Evolutionary conservation across 2,888 invertebrate genomes (phyloP).

Genomic region (Melieria omissa): DNA sequence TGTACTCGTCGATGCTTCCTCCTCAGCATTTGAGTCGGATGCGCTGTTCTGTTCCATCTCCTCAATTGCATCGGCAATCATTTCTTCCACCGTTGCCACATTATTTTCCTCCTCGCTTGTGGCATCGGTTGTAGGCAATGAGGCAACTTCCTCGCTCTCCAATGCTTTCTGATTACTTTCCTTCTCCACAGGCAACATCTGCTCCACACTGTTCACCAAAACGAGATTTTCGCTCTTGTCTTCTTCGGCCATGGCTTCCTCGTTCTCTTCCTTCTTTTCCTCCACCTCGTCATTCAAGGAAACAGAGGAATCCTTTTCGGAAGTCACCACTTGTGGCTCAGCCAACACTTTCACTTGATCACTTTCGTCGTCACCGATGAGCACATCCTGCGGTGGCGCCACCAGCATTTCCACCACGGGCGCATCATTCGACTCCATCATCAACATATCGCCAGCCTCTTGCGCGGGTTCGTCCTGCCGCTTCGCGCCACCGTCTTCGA

Average conservation of each 20-base stretch:
- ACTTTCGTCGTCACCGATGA: constrained; percentile 5
- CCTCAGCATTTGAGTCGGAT: background rate
- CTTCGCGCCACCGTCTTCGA: constrained; percentile 47
- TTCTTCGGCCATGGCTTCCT: constrained; percentile 40
- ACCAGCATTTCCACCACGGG: constrained; percentile 51
- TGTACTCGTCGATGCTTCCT: constrained; percentile 14
- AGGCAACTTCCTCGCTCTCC: too few relatives aligned
- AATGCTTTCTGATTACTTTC: too few relatives aligned
- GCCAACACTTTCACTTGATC: constrained; percentile 10
- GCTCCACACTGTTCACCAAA: too few relatives aligned
- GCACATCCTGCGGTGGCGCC: background rate
- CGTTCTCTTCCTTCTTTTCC: constrained; percentile 37
- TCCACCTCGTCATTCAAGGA: constrained; percentile 47
- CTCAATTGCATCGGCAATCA: constrained; percentile 36
- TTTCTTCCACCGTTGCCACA: constrained; percentile 28
- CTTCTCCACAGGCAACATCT: too few relatives aligned
- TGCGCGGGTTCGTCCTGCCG: constrained; percentile 38
- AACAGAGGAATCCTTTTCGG: constrained; percentile 32
- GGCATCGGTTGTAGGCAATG: background rate
- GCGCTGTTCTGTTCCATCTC: constrained; percentile 39
- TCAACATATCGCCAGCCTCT: constrained; percentile 54
- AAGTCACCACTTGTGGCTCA: background rate
- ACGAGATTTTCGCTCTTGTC: background rate
- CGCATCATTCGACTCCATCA: constrained; percentile 58
- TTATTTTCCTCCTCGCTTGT: background rate